Base-by-base conservation (phyloP, 2,797 vertebrate species). In the Enteromius mattozi region DNA sequence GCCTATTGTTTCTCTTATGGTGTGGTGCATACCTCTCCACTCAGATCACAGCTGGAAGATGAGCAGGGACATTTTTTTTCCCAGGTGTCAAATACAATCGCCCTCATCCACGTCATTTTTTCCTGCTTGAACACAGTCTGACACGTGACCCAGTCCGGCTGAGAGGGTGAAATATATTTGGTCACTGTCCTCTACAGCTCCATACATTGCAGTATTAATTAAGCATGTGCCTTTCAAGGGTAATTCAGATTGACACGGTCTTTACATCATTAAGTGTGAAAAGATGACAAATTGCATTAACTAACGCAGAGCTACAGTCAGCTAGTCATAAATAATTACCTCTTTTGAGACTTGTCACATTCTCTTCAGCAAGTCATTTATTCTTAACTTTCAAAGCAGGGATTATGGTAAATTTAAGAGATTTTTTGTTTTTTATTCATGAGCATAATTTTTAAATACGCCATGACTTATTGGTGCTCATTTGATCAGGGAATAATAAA, bases 41-140 rank as follows among this genome's bases (percentile, higher is more conserved):
- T 89, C 87, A 79, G 90, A 90, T 91, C 86, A 87, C 90, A 88
- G 91, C 91, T 71, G 88, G 12, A 89, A 92, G 94, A 94, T 93
- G 94, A 92, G 96, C 96, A 97, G 96, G 96, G 97, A 95, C 96
- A 96, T 97, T 97, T 97, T 97, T 97, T 97, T 97, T 96, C 68
- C 95, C 95, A 97, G 96, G 97, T 97, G 97, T 96, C 97, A 98
- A 98, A 97, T 97, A 94, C 95, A 93, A 90, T 97, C 96, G 97
- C 96, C 96, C 97, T 97, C 96, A 89, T 94, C 95, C 95, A 95
- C 96, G 96, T 97, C 96, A 96, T 95, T 90, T 91, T 91, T 81
- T 80, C 82, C 81, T 84, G 85, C 85, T 90, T 66, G 68, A 86
- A 85, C 87, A 82, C 80, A 91, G 93, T 92, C 94, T 94, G 93